A percentile compares a stretch with the other conserved stretches of the same genome.
Conservation (phyloP, 2,888 invertebrate species). For the Cloeon dipterum region DNA sequence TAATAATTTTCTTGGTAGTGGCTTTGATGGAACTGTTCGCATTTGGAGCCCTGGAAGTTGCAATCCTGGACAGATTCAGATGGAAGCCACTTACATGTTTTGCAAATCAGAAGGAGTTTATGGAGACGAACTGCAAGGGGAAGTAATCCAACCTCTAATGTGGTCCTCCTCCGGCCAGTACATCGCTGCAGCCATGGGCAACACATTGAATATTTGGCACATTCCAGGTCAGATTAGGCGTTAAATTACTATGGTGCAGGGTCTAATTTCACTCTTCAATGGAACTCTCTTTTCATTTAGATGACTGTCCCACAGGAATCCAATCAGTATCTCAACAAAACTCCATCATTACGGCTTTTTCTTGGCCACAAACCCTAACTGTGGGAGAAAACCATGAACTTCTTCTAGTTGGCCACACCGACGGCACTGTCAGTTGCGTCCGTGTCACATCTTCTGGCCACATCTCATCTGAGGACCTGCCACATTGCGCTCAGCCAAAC, state of each 20-base stretch:
- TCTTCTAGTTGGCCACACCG: constrained; percentile 26
- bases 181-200: constrained; percentile 30
- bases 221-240: constrained; percentile 16
- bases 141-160: constrained; percentile 21
- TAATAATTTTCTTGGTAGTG: too few species aligned
- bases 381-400: constrained; percentile 15
- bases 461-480: constrained; percentile 15
- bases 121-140: constrained; percentile 25
- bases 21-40: constrained; percentile 34
- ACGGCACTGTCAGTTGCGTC: constrained; percentile 22
- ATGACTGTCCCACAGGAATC: neutral
- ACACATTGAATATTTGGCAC: constrained; percentile 31
- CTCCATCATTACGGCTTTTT: constrained; percentile 23
- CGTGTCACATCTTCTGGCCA: constrained; percentile 14
- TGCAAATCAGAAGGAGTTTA: constrained; percentile 22
- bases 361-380: constrained; percentile 21
- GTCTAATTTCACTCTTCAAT: neutral
- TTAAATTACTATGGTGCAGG: neutral
- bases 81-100: constrained; percentile 30
- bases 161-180: constrained; percentile 29
- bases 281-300: neutral
- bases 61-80: constrained; percentile 16
- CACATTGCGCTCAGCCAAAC: constrained; percentile 16
- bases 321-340: constrained; percentile 18
- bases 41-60: constrained; percentile 26